A percentile compares a stretch with the other conserved stretches of the same genome.
Conservation (phyloP, 2,113 vertebrate species). For the Ictidomys tridecemlineatus region DNA sequence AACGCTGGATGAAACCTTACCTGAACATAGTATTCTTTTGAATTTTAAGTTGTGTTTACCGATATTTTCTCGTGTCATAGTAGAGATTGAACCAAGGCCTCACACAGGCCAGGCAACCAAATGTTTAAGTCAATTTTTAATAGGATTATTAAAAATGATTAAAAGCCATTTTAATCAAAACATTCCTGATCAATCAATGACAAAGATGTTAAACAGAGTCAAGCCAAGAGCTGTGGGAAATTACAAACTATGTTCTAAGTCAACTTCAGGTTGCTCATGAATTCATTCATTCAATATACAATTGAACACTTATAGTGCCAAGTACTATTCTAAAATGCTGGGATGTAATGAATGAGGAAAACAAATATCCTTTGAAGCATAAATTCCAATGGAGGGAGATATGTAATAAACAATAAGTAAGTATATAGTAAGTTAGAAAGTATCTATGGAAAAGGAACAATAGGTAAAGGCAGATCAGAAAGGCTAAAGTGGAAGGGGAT, state of each 20-base stretch:
- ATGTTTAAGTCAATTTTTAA: not conserved
- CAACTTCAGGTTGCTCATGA: not conserved
- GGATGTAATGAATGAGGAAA: not conserved
- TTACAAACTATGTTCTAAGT: not conserved
- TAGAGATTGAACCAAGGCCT: too few relatives aligned
- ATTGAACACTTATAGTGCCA: not conserved
- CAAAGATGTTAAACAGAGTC: not conserved
- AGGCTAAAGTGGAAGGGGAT: not conserved
- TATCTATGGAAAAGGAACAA: not conserved
- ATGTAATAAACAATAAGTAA: not conserved
- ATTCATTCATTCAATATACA: not conserved
- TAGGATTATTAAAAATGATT: not conserved
- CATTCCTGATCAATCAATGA: not conserved
- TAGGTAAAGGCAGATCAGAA: not conserved
- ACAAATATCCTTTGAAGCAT: not conserved
- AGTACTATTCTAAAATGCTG: not conserved
- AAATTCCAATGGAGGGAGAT: not conserved
- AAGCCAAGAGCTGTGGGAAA: not conserved
- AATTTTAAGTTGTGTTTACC: not conserved
- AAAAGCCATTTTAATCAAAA: constrained; percentile 9
- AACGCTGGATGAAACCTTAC: not conserved
- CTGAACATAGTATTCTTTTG: not conserved
- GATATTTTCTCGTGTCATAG: not conserved
- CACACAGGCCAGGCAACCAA: too few relatives aligned
- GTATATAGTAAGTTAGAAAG: not conserved